These are phyloP conservation scores for Dicentrarchus labrax DNA, from an alignment of 2,113 vertebrate species.

Conservation along the genomic window DNA sequence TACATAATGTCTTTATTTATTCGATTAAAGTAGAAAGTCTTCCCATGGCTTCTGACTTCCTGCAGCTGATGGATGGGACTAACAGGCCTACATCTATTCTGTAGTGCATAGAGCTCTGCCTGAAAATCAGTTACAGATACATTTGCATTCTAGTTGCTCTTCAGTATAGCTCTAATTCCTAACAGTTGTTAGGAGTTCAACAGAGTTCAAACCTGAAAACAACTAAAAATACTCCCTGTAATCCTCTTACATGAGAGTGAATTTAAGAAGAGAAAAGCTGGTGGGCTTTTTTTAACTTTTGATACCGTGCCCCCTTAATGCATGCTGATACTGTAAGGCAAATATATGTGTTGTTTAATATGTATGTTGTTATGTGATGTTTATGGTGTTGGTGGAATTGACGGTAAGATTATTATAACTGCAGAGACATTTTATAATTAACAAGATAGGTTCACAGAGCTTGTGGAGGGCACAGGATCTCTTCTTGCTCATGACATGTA, in stretches of 20 bases:
- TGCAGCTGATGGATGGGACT: conserved; percentile 10
- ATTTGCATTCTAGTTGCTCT: background rate
- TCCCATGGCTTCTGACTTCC: conserved; percentile 22
- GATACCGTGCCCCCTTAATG: background rate
- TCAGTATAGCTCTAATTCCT: background rate
- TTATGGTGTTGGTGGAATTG: background rate
- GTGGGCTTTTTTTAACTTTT: background rate
- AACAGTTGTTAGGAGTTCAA: background rate
- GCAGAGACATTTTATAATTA: background rate
- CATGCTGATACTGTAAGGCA: background rate
- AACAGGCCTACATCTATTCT: background rate
- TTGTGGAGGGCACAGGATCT: background rate
- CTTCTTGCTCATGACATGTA: background rate
- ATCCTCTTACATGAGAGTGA: conserved; percentile 16
- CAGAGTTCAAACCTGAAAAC: conserved; percentile 10
- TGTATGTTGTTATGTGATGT: background rate
- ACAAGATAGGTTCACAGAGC: background rate
- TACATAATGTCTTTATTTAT: conserved; percentile 47
- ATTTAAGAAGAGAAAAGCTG: background rate
- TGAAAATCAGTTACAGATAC: background rate
- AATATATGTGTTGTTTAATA: background rate
- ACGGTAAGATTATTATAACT: background rate
- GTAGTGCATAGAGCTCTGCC: background rate
- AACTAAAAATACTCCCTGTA: background rate
- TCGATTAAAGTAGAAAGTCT: conserved; percentile 42